Evolutionary conservation across 2,113 vertebrate species (phyloP).

Genomic region (Oriolus oriolus): DNA sequence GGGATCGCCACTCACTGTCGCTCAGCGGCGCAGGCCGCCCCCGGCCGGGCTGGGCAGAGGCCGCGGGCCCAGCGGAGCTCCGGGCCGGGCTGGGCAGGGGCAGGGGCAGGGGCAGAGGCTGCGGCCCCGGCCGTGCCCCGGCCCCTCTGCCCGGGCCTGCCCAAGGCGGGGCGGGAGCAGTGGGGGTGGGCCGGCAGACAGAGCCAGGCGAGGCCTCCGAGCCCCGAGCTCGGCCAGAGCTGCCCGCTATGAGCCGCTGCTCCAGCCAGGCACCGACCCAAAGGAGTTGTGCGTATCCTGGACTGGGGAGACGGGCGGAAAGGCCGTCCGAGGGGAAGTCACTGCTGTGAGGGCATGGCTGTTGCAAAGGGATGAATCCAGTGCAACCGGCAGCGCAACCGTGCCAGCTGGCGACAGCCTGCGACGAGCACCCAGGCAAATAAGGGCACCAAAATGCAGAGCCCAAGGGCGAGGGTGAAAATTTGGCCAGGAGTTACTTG

Average conservation of each 20-base stretch:
- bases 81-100: not conserved
- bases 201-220: not conserved
- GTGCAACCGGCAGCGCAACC: not conserved
- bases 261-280: not conserved
- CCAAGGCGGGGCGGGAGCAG: too few relatives aligned
- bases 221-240: not conserved
- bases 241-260: not conserved
- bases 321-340: rapidly evolving
- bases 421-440: not conserved
- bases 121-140: too few relatives aligned
- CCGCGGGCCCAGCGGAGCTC: too few relatives aligned
- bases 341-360: not conserved
- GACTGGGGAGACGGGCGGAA: not conserved
- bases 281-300: rapidly evolving
- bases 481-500: not conserved
- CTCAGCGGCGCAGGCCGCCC: rapidly evolving
- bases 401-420: not conserved
- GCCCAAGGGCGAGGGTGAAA: not conserved
- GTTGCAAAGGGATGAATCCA: not conserved
- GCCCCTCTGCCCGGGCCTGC: not conserved
- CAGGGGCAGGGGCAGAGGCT: too few relatives aligned
- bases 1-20: not conserved
- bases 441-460: not conserved
- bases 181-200: not conserved
- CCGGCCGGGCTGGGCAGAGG: not conserved